Conservation (phyloP, 2,888 invertebrate genomes). For the Podotricha telesiphe region DNA sequence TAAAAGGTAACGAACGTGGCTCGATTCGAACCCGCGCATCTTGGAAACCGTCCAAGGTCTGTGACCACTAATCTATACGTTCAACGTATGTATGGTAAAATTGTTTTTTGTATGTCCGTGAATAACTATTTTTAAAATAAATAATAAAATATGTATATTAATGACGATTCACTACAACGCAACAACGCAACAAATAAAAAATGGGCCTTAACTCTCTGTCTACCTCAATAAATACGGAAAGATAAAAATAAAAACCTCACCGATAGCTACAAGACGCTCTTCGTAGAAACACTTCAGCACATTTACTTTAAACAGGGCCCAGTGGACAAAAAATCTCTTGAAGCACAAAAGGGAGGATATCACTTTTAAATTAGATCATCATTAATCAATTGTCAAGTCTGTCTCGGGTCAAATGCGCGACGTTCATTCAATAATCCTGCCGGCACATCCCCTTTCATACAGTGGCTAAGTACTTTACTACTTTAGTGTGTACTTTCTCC, state of each 20-base stretch:
- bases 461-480: not conserved
- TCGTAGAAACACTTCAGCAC: not conserved
- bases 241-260: not conserved
- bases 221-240: too few relatives aligned
- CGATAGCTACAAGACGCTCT: not conserved
- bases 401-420: conserved; percentile 18
- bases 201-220: too few relatives aligned
- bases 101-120: too few relatives aligned
- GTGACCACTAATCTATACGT: too few relatives aligned
- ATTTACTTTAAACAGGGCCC: not conserved
- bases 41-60: too few relatives aligned
- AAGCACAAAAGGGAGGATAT: conserved; percentile 22
- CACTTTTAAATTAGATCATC: conserved; percentile 20
- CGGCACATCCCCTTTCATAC: conserved; percentile 15
- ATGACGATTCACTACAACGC: too few relatives aligned
- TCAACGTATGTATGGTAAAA: too few relatives aligned
- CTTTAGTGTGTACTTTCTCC: not conserved
- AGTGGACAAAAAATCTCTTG: conserved; percentile 3
- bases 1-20: too few relatives aligned
- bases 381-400: conserved; percentile 27
- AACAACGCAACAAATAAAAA: too few relatives aligned
- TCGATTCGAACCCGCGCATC: too few relatives aligned
- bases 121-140: too few relatives aligned
- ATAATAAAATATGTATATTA: too few relatives aligned
- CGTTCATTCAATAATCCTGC: conserved; percentile 16